Conservation (phyloP, 1,140 invertebrate species). For the Drosophila micromelanica region DNA sequence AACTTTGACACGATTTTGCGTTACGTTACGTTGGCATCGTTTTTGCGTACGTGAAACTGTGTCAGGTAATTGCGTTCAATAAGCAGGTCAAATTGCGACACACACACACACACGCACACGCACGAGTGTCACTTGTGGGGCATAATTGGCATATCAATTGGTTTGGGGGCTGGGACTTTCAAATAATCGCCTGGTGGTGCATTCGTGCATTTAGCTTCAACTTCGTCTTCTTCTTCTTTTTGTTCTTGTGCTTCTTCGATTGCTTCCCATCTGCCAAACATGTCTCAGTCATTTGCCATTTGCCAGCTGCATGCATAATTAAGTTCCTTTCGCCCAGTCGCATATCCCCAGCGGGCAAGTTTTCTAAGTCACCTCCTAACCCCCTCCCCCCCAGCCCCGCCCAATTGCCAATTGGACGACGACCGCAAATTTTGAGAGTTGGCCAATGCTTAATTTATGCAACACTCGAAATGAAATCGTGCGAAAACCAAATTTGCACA, state of each 20-base stretch:
- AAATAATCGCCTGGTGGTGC: slow-evolving; percentile 8
- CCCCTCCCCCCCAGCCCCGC: too few relatives aligned
- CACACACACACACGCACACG: slow-evolving; percentile 1
- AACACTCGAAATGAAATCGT: slow-evolving; percentile 70
- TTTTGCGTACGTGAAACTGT: slow-evolving; percentile 64
- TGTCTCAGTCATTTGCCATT: slow-evolving; percentile 11
- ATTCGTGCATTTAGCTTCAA: slow-evolving; percentile 14
- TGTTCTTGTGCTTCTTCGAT: too few relatives aligned
- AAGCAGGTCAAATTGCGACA: slow-evolving; percentile 62
- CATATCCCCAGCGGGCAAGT: slow-evolving; percentile 3
- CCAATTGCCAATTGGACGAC: slow-evolving; percentile 7
- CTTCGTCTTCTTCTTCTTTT: neutral
- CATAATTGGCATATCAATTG: slow-evolving; percentile 74
- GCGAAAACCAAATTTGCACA: slow-evolving; percentile 70
- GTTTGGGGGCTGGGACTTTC: slow-evolving; percentile 3
- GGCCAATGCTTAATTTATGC: slow-evolving; percentile 66
- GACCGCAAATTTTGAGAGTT: slow-evolving; percentile 44
- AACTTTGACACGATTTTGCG: slow-evolving; percentile 66
- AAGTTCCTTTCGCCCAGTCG: slow-evolving; percentile 14
- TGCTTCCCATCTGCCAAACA: neutral
- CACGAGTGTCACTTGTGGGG: slow-evolving; percentile 68
- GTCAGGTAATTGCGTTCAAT: slow-evolving; percentile 81
- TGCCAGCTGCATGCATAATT: slow-evolving; percentile 44
- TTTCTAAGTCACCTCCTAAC: neutral
- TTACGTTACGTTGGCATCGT: slow-evolving; percentile 66